Percentiles rank a stretch among this genome's conserved stretches.
Evolutionary conservation across 1,140 invertebrate genomes (phyloP).

Genomic region (Drosophila orena): DNA sequence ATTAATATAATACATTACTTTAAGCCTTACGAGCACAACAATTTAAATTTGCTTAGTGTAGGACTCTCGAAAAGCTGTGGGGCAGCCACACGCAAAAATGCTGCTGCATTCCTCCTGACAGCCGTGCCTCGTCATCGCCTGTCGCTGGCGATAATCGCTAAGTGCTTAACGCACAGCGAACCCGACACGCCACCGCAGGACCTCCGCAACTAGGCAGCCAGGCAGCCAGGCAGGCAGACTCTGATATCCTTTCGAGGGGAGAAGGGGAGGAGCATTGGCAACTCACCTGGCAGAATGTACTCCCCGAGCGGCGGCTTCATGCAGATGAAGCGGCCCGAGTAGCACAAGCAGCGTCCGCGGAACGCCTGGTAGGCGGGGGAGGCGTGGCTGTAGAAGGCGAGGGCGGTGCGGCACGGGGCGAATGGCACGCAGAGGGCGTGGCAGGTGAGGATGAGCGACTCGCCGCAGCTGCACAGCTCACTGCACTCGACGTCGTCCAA

Average conservation of each 20-base stretch:
- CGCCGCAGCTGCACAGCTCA: constrained; percentile 92
- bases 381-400: constrained; percentile 95
- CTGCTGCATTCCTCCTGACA: constrained; percentile 43
- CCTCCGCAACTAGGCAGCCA: constrained; percentile 10
- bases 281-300: constrained; percentile 84
- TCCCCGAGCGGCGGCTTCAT: constrained; percentile 93
- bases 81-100: constrained; percentile 35
- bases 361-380: constrained; percentile 95
- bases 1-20: no score
- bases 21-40: no score
- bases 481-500: constrained; percentile 94
- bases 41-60: constrained; percentile 5
- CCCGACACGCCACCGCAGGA: constrained; percentile 34
- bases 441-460: constrained; percentile 91
- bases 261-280: neutral
- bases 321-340: constrained; percentile 95
- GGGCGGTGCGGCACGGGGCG: constrained; percentile 92
- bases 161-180: constrained; percentile 61
- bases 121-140: constrained; percentile 64
- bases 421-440: constrained; percentile 94
- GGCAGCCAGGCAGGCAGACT: neutral
- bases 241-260: neutral
- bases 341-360: constrained; percentile 94
- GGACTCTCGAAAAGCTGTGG: neutral
- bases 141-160: constrained; percentile 66